Conservation (phyloP, 2,797 vertebrate genomes). For the Cyprinella venusta region DNA sequence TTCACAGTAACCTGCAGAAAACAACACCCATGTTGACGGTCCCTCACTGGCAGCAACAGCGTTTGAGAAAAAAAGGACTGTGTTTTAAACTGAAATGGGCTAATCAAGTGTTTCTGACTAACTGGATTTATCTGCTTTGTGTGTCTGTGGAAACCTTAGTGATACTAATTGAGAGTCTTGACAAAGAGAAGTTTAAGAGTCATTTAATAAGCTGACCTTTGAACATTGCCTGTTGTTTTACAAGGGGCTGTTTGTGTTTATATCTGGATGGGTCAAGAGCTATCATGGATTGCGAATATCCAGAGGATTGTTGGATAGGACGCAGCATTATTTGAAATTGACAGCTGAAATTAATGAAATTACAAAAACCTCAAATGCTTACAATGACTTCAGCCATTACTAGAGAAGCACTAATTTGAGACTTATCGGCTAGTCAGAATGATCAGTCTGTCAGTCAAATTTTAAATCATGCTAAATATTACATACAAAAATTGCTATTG, state of each 20-base stretch:
- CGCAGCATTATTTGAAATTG: not conserved
- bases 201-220: constrained; percentile 38
- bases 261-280: constrained; percentile 16
- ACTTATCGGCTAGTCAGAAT: no score
- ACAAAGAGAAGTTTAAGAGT: constrained; percentile 25
- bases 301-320: not conserved
- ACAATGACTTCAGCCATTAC: not conserved
- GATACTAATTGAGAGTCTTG: constrained; percentile 15
- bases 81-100: constrained; percentile 11
- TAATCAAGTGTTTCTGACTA: constrained; percentile 27
- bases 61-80: not conserved
- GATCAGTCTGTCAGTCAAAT: not conserved
- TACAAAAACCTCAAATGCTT: not conserved
- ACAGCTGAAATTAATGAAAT: not conserved
- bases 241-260: constrained; percentile 1
- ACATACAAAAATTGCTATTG: not conserved
- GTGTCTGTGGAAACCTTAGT: constrained; percentile 28
- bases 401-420: not conserved
- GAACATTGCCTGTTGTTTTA: constrained; percentile 11
- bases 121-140: constrained; percentile 3
- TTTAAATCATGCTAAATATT: not conserved
- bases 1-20: constrained; percentile 9
- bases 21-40: not conserved
- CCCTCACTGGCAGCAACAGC: not conserved
- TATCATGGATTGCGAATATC: constrained; percentile 3